A percentile compares a stretch with the other conserved stretches of the same genome.
phyloP scores from a whole-genome alignment of 1,140 invertebrate species.

The Armadillidium nasatum region DNA sequence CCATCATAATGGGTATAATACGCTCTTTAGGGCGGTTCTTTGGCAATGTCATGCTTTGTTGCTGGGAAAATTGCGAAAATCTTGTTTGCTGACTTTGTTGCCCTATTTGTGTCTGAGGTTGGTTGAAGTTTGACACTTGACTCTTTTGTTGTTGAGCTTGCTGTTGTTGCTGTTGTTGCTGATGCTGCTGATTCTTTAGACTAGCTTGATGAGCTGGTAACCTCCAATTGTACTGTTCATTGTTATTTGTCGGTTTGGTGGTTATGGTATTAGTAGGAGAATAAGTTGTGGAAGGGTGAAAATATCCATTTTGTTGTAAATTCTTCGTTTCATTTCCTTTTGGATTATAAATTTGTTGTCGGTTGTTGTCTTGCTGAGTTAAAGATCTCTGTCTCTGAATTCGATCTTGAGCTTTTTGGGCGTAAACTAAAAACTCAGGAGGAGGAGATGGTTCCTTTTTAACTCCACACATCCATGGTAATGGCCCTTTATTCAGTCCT shows the following conservation, averaged over 20 bases:
- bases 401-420: constrained; percentile 47
- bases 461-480: constrained; percentile 55
- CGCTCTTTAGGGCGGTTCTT: constrained; percentile 40
- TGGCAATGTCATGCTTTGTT: constrained; percentile 9
- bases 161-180: constrained; percentile 3
- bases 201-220: background rate
- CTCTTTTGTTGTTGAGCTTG: background rate
- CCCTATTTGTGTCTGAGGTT: constrained; percentile 9
- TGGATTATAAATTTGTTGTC: constrained; percentile 46
- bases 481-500: constrained; percentile 55
- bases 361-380: constrained; percentile 46
- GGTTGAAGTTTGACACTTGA: background rate
- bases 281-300: background rate
- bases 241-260: background rate
- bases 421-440: constrained; percentile 45
- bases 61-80: constrained; percentile 1
- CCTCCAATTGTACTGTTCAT: background rate
- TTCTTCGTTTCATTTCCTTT: constrained; percentile 24
- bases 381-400: constrained; percentile 35
- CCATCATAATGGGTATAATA: constrained; percentile 45
- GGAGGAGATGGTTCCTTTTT: constrained; percentile 23
- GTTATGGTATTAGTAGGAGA: background rate
- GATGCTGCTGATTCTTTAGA: constrained; percentile 36
- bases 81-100: background rate
- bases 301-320: background rate